Conservation (phyloP, 2,113 vertebrate genomes). For the Hemiscyllium ocellatum region DNA sequence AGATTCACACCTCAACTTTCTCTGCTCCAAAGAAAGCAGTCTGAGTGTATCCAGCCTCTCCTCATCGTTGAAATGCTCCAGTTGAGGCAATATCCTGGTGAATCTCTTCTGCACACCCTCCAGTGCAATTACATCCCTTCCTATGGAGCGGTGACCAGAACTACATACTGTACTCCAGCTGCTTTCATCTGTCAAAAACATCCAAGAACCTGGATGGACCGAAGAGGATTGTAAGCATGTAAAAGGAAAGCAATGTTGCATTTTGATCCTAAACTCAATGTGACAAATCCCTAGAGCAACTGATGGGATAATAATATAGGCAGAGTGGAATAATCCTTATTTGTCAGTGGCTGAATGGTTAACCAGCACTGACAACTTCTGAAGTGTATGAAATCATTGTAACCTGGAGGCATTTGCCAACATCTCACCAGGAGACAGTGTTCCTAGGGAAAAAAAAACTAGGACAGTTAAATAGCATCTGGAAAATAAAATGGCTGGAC, state of each 20-base stretch:
- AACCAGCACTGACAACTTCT: background rate
- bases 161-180: too few species aligned
- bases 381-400: background rate
- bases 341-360: background rate
- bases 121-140: too few species aligned
- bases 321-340: background rate
- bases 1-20: too few species aligned
- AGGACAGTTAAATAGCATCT: background rate
- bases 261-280: background rate
- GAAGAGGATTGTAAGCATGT: background rate
- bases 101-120: too few species aligned
- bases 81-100: too few species aligned
- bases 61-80: too few species aligned
- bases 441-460: background rate
- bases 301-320: background rate
- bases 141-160: too few species aligned
- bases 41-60: too few species aligned
- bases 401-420: background rate
- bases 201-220: too few species aligned
- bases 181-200: too few species aligned
- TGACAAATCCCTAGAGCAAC: background rate
- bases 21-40: too few species aligned
- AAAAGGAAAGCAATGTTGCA: background rate
- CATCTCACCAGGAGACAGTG: background rate
- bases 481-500: background rate